Evolutionary conservation across 2,113 vertebrate species (phyloP).

Genomic region (Tyrannus savana): DNA sequence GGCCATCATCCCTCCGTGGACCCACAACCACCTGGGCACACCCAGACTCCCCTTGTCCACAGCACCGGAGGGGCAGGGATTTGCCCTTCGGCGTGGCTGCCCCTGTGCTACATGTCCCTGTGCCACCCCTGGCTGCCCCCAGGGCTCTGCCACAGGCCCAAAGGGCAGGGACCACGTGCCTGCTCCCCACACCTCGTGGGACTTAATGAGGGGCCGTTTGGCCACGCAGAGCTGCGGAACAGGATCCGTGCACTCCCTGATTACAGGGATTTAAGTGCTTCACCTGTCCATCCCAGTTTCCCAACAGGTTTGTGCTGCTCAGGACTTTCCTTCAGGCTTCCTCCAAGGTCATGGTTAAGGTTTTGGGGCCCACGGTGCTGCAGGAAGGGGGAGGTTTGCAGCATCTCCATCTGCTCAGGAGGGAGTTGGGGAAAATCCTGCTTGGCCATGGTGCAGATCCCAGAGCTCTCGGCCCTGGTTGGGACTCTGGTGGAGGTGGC

Average conservation of each 20-base stretch:
- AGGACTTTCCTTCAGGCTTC: not conserved
- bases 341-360: not conserved
- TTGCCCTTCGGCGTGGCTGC: not conserved
- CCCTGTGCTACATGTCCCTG: no score
- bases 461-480: not conserved
- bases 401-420: accelerated
- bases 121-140: not conserved
- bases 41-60: not conserved
- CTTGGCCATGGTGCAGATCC: not conserved
- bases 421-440: not conserved
- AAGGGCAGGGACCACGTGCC: not conserved
- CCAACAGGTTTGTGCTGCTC: not conserved
- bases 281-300: accelerated
- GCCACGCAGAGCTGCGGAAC: accelerated
- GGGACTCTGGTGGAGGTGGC: not conserved
- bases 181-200: not conserved
- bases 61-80: not conserved
- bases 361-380: not conserved
- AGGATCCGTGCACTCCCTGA: accelerated
- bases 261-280: not conserved
- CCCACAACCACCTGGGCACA: not conserved
- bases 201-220: not conserved
- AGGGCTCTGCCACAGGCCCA: accelerated
- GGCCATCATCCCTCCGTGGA: accelerated
- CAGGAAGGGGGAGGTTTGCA: not conserved